phyloP scores from a whole-genome alignment of 2,113 vertebrate species.

The Gymnocephalus cernua region DNA sequence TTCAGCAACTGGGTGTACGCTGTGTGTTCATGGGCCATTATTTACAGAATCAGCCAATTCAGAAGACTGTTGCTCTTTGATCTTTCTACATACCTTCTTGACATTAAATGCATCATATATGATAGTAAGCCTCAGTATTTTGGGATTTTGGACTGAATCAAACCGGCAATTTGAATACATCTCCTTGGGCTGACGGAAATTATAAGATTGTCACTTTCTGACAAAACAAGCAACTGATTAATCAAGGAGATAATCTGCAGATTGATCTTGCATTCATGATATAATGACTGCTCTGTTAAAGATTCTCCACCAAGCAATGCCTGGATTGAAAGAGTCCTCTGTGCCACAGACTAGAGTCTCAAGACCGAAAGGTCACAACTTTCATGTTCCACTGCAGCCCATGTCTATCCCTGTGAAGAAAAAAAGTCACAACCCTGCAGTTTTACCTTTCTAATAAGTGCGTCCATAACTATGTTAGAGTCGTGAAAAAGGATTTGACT shows the following conservation, averaged over 20 bases:
- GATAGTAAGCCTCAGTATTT: not conserved
- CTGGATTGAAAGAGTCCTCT: conserved; percentile 8
- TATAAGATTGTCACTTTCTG: not conserved
- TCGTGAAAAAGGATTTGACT: not conserved
- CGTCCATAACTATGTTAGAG: not conserved
- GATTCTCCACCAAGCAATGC: not conserved
- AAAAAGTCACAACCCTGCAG: conserved; percentile 5
- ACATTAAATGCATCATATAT: not conserved
- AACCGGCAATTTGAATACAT: not conserved
- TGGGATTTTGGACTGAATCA: not conserved
- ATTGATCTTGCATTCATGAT: not conserved
- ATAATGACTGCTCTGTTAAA: not conserved
- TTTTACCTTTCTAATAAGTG: conserved; percentile 7
- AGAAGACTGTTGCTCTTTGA: conserved; percentile 10
- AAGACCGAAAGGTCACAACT: conserved; percentile 26
- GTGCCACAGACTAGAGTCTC: not conserved
- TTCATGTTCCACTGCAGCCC: conserved; percentile 15
- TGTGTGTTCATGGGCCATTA: conserved; percentile 10
- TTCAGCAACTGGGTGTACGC: conserved; percentile 12
- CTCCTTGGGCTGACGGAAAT: not conserved
- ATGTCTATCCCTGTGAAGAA: conserved; percentile 9
- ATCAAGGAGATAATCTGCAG: not conserved
- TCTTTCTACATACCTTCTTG: not conserved
- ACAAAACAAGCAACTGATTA: not conserved
- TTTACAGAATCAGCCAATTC: conserved; percentile 2